Base-by-base conservation (phyloP, 2,797 vertebrate species). In the Oreochromis grahami region DNA sequence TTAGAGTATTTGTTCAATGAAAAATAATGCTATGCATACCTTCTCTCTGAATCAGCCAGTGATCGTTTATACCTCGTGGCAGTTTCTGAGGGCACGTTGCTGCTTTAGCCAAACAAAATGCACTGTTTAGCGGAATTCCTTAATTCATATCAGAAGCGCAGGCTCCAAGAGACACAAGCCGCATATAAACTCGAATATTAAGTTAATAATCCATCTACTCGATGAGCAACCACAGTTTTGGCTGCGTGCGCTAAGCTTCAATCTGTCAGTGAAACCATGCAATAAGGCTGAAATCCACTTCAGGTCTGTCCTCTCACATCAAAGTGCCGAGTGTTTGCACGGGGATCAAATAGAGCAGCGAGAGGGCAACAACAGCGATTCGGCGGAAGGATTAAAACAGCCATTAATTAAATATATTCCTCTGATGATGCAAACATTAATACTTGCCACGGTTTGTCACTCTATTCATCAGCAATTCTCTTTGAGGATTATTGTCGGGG, bases 321-420 rank as follows among this genome's bases (percentile, higher is more conserved):
- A 95, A 94, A 95, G 94, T 92, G 87, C 70, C 50, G 86, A 84
- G 86, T 93, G 93, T 96, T 96, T 96, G 94, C 93, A 92, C 82
- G 78, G 90, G 91, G 94, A 96, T 96, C 94, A 96, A 96, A 96
- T 91, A 88, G 85, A 88, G 85, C 87, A 80, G 92, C 38, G 79
- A 93, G 93, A 91, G 91, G 92, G 89, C 91, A 91, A 95, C 94
- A 94, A 95, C 92, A 91, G 88, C 80, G 88, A 92, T 77, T 88
- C 87, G 58, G 85, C 76, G 89, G 84, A 79, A 85, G 91, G 89
- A 95, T 94, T 94, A 94, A 94, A 93, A 94, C 87, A 60, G 87
- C 86, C 87, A 94, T 96, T 95, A 95, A 96, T 95, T 93, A 95
- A 96, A 96, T 94, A 96, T 96, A 94, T 93, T 93, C 92, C 93